A percentile compares a stretch with the other conserved stretches of the same genome.
Conservation (phyloP, 1,140 invertebrate genomes). For the Dreissena rostriformis region DNA sequence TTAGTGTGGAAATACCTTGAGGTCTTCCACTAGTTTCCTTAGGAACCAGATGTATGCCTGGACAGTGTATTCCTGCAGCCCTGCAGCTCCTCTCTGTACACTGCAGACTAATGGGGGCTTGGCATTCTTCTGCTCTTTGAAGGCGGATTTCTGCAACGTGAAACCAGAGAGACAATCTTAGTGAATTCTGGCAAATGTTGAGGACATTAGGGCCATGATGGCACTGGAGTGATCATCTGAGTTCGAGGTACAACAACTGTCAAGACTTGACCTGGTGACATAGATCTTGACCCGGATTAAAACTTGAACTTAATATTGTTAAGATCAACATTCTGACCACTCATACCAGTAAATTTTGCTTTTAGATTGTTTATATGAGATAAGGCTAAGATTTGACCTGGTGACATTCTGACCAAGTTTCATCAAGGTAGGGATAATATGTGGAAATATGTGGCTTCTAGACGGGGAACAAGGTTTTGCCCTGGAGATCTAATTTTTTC, state of each 20-base stretch:
- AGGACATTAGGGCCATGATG: too few relatives aligned
- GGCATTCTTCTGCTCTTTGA: constrained; percentile 68
- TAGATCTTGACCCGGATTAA: too few relatives aligned
- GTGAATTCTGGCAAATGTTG: neutral
- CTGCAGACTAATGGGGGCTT: constrained; percentile 61
- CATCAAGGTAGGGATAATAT: neutral
- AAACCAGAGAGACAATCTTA: constrained; percentile 1
- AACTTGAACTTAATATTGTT: too few relatives aligned
- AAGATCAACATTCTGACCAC: too few relatives aligned
- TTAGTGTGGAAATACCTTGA: constrained; percentile 63
- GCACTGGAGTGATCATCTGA: too few relatives aligned
- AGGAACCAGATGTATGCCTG: constrained; percentile 54
- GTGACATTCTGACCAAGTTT: too few relatives aligned
- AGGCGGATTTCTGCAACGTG: constrained; percentile 69
- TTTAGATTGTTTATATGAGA: neutral
- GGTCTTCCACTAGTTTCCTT: constrained; percentile 58
- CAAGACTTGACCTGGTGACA: too few relatives aligned
- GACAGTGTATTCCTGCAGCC: constrained; percentile 61
- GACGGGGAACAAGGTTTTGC: neutral
- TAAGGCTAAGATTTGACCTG: neutral
- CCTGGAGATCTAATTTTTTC: neutral
- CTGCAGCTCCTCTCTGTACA: constrained; percentile 59
- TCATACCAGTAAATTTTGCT: too few relatives aligned
- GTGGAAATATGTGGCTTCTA: too few relatives aligned
- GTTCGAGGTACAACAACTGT: too few relatives aligned